Base-by-base conservation (phyloP, 2,113 vertebrate genomes). In the Panthera uncia region DNA sequence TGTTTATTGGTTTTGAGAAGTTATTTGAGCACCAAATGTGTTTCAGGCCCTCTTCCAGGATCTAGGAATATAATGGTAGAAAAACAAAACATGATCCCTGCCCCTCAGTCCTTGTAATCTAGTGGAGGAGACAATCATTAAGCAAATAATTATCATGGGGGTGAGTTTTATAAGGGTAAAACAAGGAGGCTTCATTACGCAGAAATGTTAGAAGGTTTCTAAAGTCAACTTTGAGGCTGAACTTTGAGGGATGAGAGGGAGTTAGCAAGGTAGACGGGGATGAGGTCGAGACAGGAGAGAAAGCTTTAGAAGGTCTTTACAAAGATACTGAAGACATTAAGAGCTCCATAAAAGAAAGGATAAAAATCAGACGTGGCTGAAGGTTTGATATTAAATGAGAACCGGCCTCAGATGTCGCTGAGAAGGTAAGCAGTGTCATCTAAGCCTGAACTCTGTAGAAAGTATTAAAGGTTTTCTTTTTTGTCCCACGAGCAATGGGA, bases 391-490 rank as follows among this genome's bases (percentile, higher is more conserved):
- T 21, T 63, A 86, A 79, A 63, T 36, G 38, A 68, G 18, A 89
- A 61, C 25, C 57, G 19, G 63, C 41, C 12, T 91, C 61, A 48
- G 76, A 66, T 61, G 21, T 87, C 15, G 55, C 38, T 5, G 4
- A 76, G 52, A 55, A 63, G 55, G 65, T 81, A 19, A 90, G 19
- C 68, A 92, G 68, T 76, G 55, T 38, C 15, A 16, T 12, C 52
- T 29, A 66, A 89, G 71, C 36, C 14, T 83, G 69, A 61, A 76
- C 48, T 74, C 2, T 21, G 1, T 50, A 38, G 69, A 50, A 6
- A 19, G 3, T 88, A 18, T 76, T 87, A 38, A 95, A 92, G 41
- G 18, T 65, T 90, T 96, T 95, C 68, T 65, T 93, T 96, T 94
- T 83, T 68, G 50, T 97, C 45, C 74, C 45, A 48, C 90, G 36